These are phyloP conservation scores for Tonatia bakeri DNA, from an alignment of 2,113 vertebrate species.

Conservation along the genomic window DNA sequence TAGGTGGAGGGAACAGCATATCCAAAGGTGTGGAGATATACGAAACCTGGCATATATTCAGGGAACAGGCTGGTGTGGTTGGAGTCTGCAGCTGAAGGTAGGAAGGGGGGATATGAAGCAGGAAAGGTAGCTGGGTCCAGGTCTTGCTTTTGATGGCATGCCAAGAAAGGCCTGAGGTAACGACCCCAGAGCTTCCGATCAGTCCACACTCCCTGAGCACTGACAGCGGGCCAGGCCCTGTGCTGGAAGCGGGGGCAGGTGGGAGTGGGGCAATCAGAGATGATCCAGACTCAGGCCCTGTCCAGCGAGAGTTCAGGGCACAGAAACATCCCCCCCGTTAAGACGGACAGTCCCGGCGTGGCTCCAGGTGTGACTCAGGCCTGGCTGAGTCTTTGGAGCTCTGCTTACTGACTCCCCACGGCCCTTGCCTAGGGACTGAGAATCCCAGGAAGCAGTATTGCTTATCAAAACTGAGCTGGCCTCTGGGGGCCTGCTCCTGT, in stretches of 20 bases:
- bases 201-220: background rate
- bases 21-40: background rate
- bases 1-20: background rate
- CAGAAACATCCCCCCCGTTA: background rate
- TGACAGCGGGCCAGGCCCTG: background rate
- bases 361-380: background rate
- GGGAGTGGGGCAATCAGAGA: background rate
- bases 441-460: background rate
- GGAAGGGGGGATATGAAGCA: background rate
- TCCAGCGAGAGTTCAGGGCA: background rate
- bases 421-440: background rate
- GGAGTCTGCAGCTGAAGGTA: background rate
- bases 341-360: background rate
- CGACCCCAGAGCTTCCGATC: background rate
- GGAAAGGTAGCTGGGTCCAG: background rate
- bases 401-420: background rate
- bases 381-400: background rate
- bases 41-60: background rate
- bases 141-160: background rate
- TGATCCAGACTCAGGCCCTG: background rate
- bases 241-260: background rate
- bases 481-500: background rate
- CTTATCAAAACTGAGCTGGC: background rate
- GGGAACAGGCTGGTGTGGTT: background rate
- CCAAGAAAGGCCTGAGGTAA: background rate